Percentiles rank a stretch among this genome's conserved stretches.
phyloP scores from a whole-genome alignment of 2,888 invertebrate species.

The Blastobasis lacticolella region DNA sequence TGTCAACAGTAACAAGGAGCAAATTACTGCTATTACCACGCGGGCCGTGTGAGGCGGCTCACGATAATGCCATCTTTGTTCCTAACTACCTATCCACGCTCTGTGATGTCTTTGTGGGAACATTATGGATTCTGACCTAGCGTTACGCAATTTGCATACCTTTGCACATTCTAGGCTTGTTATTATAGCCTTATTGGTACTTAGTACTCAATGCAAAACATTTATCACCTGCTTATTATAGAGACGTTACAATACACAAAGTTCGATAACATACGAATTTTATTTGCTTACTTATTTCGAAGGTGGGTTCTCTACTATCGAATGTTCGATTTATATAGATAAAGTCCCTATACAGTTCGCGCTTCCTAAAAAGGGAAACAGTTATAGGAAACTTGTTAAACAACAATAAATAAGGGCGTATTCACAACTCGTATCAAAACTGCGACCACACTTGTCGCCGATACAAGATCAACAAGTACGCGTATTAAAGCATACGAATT shows the following conservation, averaged over 20 bases:
- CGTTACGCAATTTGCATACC: slow-evolving; percentile 9
- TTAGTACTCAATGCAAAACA: background rate
- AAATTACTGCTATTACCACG: slow-evolving; percentile 33
- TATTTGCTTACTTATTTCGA: background rate
- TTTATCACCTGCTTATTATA: background rate
- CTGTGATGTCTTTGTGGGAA: slow-evolving; percentile 3
- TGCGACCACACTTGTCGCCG: too few relatives aligned
- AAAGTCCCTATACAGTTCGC: too few relatives aligned
- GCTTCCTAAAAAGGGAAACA: too few relatives aligned
- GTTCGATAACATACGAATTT: background rate
- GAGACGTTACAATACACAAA: background rate
- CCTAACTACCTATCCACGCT: background rate
- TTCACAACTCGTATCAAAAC: too few relatives aligned
- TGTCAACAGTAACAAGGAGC: slow-evolving; percentile 31
- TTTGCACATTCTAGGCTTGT: background rate
- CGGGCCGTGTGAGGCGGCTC: slow-evolving; percentile 22
- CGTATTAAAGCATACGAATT: too few relatives aligned
- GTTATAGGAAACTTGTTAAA: too few relatives aligned
- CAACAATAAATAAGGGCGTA: too few relatives aligned
- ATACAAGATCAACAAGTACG: too few relatives aligned
- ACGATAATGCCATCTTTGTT: background rate
- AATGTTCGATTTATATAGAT: too few relatives aligned
- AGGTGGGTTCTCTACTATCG: background rate
- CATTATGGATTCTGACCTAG: background rate
- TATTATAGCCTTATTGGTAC: background rate